Base-by-base conservation (phyloP, 2,888 invertebrate species). In the Aquatica leii region DNA sequence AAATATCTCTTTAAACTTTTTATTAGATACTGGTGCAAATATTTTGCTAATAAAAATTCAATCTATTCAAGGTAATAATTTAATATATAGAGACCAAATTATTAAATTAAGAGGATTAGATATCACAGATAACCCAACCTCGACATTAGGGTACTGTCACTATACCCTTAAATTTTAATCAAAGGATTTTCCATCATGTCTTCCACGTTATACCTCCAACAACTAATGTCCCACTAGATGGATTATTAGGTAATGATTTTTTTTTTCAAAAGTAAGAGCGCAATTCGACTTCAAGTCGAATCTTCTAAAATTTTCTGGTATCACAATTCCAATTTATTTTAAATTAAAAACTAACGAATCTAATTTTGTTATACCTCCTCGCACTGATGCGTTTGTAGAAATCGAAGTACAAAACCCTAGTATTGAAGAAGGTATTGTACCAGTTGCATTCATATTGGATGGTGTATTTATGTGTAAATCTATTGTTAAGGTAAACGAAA, bases 371-470 rank as follows among this genome's bases (percentile, higher is more conserved):
- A 37, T 37, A 4, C 14, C 24, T 6, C 31, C 52, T 35, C 37
- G 52, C 15, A 6, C 11, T 11, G 52, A 52, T 35, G 12, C 14
- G 14, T 15, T 54, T 6, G 6, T 54, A 1, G 41, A 37, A 12
- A 2, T 55, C 1, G 2, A 14, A 0, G 55, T 55, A 0, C 1
- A 12, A 24, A 55, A 55, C 15, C 46, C 55, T 18, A 31, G 31
- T 14, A 43, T 55, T 15, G 54, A 41, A 54, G 54, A 41, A 54
- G 54, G 54, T 5, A 8, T 54, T 11, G 9, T 41, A 41, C 54
- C 54, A 1, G 6, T 2, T 1, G 1, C 1, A n/a, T 6, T 12
- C 41, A 11, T 5, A 37, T 14, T 24, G 4, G 24, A 24, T 24
- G 15, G 15, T 6, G 9, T 41, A 2, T 46, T 12, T 55, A 11